Conservation (phyloP, 2,113 vertebrate species). For the Urocynchramus pylzowi region DNA sequence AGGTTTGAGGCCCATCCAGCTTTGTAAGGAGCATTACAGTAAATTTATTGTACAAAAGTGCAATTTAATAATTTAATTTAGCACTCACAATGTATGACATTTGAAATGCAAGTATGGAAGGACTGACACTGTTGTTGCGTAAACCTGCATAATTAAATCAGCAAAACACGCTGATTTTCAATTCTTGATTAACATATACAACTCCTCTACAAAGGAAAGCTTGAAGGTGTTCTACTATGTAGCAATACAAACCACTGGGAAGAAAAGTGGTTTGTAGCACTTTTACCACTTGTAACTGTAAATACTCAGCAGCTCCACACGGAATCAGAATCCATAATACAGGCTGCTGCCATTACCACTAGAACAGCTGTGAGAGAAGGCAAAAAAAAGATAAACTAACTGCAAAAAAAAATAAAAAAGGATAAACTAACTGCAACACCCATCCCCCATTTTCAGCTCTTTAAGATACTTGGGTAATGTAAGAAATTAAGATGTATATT, state of each 20-base stretch:
- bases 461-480: neutral
- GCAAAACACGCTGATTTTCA: neutral
- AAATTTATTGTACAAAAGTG: neutral
- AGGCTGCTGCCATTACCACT: neutral
- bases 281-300: neutral
- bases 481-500: neutral
- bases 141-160: neutral
- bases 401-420: neutral
- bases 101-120: neutral
- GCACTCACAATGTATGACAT: neutral
- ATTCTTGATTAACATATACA: neutral
- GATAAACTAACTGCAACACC: neutral
- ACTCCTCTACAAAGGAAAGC: neutral
- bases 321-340: neutral
- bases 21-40: neutral
- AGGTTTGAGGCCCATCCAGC: neutral
- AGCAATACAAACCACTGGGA: neutral
- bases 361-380: neutral
- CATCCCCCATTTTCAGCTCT: neutral
- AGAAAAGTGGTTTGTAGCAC: neutral
- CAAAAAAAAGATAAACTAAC: neutral
- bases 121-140: neutral
- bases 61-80: neutral
- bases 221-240: neutral
- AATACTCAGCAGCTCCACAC: neutral